These are phyloP conservation scores for Eira barbara DNA, from an alignment of 2,113 vertebrate species.

Conservation along the genomic window DNA sequence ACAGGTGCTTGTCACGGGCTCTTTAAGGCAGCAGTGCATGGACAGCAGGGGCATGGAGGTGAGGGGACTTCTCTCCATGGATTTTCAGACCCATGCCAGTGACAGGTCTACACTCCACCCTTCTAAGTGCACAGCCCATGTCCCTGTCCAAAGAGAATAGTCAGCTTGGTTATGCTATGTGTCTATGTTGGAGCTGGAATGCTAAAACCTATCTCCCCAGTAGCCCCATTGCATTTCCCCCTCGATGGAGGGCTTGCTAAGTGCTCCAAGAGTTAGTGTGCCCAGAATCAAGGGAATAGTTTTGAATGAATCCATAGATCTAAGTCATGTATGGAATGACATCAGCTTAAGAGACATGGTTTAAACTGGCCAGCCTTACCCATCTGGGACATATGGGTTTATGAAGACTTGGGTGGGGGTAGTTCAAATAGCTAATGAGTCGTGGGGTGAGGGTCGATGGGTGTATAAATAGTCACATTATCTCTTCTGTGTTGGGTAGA, in stretches of 20 bases:
- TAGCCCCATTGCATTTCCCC: background rate
- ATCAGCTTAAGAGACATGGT: background rate
- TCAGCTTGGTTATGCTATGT: fast-evolving
- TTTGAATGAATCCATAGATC: background rate
- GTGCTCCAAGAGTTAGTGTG: background rate
- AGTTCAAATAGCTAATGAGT: background rate
- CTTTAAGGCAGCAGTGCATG: background rate
- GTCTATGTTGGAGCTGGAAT: background rate
- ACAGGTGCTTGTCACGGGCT: no score
- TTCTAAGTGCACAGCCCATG: fast-evolving
- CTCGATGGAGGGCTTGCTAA: background rate
- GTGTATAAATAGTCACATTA: fast-evolving
- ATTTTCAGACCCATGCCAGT: fast-evolving
- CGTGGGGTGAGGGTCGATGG: fast-evolving
- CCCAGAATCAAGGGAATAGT: background rate
- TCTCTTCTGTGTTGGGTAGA: background rate
- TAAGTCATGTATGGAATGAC: background rate
- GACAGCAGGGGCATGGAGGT: fast-evolving
- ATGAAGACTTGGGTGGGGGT: background rate
- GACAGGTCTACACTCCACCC: fast-evolving
- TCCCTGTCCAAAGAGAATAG: background rate
- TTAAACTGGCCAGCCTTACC: background rate
- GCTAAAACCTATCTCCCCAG: background rate
- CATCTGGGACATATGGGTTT: fast-evolving
- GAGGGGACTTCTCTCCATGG: background rate